Conservation (phyloP, 2,797 vertebrate species). For the Sebastes jordani region DNA sequence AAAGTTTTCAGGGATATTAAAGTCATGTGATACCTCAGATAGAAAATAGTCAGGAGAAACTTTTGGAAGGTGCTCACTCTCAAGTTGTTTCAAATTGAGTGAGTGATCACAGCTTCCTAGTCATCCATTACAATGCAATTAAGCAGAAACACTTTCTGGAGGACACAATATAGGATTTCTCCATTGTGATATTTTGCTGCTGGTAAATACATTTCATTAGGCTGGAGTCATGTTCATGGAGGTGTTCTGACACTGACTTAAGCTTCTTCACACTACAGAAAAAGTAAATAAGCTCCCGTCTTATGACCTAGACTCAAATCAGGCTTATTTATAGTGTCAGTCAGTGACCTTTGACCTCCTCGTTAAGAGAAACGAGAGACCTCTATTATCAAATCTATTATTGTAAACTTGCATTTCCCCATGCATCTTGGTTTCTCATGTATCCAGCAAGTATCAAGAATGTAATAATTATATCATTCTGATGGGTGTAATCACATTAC, state of each 20-base stretch:
- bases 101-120: too few relatives aligned
- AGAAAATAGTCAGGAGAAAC: too few relatives aligned
- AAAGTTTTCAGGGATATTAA: too few relatives aligned
- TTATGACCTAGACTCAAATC: background rate
- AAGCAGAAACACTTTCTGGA: too few relatives aligned
- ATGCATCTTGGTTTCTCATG: background rate
- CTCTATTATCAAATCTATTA: background rate
- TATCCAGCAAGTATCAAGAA: background rate
- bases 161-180: background rate
- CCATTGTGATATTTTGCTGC: background rate
- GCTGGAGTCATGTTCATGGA: background rate
- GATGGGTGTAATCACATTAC: background rate
- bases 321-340: constrained; percentile 13
- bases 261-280: background rate
- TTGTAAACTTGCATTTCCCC: background rate
- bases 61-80: too few relatives aligned
- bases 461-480: background rate
- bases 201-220: background rate
- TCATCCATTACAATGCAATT: too few relatives aligned
- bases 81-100: too few relatives aligned
- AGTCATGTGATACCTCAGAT: too few relatives aligned
- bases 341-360: background rate
- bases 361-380: background rate
- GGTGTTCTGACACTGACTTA: background rate
- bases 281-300: background rate